Evolutionary conservation across 1,140 invertebrate species (phyloP), one percentile per base, ranked within the genome.

Genomic region (Mya arenaria): DNA sequence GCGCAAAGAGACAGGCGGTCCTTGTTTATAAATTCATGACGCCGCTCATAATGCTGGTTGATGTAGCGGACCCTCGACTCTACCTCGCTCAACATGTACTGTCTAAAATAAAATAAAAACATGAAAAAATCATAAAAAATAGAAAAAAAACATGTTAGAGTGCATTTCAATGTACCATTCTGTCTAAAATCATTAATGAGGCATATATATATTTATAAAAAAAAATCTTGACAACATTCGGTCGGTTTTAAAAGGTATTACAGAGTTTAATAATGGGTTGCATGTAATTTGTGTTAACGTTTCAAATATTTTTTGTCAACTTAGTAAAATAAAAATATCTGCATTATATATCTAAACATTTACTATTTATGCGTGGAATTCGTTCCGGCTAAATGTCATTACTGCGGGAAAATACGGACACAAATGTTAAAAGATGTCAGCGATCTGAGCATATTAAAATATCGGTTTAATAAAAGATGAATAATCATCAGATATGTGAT

Each of bases 11-110:
- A 17, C 52, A 60, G n/a, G 19, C 37, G 52, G 5, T 73, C 56
- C 25, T 37, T 30, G 34, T 60, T 58, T 1, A 60, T 41, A 4
- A 56, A 36, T 17, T 60, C 34, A 36, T 52, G 56, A 15, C 56
- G 71, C 17, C 39, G 41, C 10, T 30, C 55, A 41, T 73, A 73
- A 28, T 36, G 60, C 2, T 73, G 36, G 37, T 73, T 30, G 30
- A 73, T 60, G 28, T 56, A 56, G n/a, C 55, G 52, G 8, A 60
- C 71, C 30, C 71, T 19, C 1, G 71, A 28, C 17, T 73, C 71
- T 13, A 73, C 71, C 36, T 73, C 71, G 3, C 30, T 60, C 13
- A 56, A 60, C 71, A 73, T 73, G 55, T 73, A 73, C 13, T 52
- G n/a, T 39, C 68, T 69, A 44, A 23, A 56, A 8, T 23, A 56